Conservation (phyloP, 1,140 invertebrate genomes). For the Coelopa frigida region DNA sequence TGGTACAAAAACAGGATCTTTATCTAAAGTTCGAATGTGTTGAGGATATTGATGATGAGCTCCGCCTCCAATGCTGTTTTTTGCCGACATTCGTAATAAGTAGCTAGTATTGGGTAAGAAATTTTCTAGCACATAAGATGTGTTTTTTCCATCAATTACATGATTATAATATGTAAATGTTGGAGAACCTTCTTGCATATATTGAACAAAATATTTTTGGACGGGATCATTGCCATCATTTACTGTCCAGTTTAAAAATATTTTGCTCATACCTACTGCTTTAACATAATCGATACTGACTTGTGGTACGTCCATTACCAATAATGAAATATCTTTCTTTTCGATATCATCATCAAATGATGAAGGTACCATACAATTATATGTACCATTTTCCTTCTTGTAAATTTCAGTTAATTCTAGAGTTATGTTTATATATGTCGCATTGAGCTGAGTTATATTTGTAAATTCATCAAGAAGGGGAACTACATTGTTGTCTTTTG, state of each 20-base stretch:
- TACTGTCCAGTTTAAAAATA: constrained; percentile 77
- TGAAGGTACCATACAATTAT: constrained; percentile 47
- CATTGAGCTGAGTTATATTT: constrained; percentile 46
- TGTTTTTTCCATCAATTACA: constrained; percentile 51
- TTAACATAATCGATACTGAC: constrained; percentile 66
- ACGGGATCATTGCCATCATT: constrained; percentile 67
- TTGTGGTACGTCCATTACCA: constrained; percentile 63
- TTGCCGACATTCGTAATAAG: constrained; percentile 50
- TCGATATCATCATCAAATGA: constrained; percentile 23
- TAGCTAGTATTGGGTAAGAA: constrained; percentile 57
- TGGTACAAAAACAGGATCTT: constrained; percentile 71
- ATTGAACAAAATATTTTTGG: constrained; percentile 57
- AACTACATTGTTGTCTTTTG: constrained; percentile 50
- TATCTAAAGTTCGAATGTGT: constrained; percentile 54
- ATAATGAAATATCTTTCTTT: constrained; percentile 43
- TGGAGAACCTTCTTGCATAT: constrained; percentile 51
- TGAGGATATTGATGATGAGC: constrained; percentile 47
- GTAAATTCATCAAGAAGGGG: constrained; percentile 28
- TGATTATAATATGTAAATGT: constrained; percentile 47
- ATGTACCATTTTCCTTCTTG: constrained; percentile 62
- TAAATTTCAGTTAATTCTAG: constrained; percentile 50
- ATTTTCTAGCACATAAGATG: constrained; percentile 56
- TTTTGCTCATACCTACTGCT: constrained; percentile 62
- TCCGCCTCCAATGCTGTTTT: constrained; percentile 49
- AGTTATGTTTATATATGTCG: constrained; percentile 51